Evolutionary conservation across 92 coral and sea anemone species (phyloP).

Genomic region (Porites lobata): DNA sequence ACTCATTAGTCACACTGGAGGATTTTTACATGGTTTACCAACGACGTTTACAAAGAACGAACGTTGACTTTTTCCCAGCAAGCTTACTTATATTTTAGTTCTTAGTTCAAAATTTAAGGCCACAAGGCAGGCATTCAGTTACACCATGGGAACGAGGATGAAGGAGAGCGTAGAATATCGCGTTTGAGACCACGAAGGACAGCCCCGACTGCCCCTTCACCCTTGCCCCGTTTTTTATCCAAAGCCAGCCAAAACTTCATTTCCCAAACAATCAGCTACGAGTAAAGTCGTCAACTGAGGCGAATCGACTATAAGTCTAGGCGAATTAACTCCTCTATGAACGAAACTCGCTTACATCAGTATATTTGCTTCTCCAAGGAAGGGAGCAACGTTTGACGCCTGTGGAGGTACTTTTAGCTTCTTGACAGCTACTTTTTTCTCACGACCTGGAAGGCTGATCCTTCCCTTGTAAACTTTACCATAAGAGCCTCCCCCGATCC

Average conservation of each 20-base stretch:
- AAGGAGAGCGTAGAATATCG: too few species aligned
- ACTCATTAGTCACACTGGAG: background rate
- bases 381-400: background rate
- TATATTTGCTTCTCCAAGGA: background rate
- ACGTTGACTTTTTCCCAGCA: background rate
- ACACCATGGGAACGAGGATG: too few species aligned
- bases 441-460: background rate
- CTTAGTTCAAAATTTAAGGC: too few species aligned
- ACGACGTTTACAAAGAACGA: background rate
- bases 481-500: slow-evolving; percentile 10
- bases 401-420: background rate
- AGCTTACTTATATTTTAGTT: too few species aligned
- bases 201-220: too few species aligned
- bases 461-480: slow-evolving; percentile 17
- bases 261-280: too few species aligned
- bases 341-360: background rate
- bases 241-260: too few species aligned
- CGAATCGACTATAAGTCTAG: background rate
- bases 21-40: background rate
- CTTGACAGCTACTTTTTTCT: slow-evolving; percentile 10
- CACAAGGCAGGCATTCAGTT: too few species aligned
- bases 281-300: too few species aligned
- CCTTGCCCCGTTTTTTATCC: too few species aligned
- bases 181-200: too few species aligned
- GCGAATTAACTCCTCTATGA: background rate